These are phyloP conservation scores for Peromyscus aztecus DNA, from an alignment of 2,797 vertebrate species.

Conservation along the genomic window DNA sequence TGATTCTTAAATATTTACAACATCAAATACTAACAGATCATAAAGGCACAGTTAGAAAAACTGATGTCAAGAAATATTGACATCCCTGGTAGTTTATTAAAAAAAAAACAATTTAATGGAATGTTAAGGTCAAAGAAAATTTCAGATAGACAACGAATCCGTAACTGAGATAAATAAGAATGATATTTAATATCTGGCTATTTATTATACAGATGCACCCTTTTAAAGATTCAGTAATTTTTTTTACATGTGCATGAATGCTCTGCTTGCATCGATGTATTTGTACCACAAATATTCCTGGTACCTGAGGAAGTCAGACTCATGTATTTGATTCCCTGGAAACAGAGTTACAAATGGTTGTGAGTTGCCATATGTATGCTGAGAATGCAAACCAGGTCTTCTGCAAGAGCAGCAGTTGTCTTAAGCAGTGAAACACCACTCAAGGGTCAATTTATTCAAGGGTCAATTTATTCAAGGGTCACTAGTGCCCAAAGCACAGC, in stretches of 20 bases:
- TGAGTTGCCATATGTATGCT: neutral
- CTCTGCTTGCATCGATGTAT: neutral
- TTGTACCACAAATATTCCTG: neutral
- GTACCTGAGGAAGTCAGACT: neutral
- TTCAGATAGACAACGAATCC: neutral
- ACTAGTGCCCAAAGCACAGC: neutral
- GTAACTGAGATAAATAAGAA: neutral
- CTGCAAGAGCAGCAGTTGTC: neutral
- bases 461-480: neutral
- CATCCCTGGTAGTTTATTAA: neutral
- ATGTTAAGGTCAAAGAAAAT: neutral
- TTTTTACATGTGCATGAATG: neutral
- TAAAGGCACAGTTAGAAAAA: neutral
- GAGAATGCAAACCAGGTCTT: neutral
- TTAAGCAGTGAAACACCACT: neutral
- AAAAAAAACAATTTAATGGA: neutral
- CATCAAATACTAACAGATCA: neutral
- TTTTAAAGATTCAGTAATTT: neutral
- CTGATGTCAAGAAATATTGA: constrained; percentile 35
- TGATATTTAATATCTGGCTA: neutral
- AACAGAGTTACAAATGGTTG: neutral
- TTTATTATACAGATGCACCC: neutral
- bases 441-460: neutral
- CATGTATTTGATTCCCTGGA: neutral
- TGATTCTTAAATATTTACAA: neutral